These are phyloP conservation scores for Crematogaster levior DNA, from an alignment of 2,888 invertebrate species.

Conservation along the genomic window DNA sequence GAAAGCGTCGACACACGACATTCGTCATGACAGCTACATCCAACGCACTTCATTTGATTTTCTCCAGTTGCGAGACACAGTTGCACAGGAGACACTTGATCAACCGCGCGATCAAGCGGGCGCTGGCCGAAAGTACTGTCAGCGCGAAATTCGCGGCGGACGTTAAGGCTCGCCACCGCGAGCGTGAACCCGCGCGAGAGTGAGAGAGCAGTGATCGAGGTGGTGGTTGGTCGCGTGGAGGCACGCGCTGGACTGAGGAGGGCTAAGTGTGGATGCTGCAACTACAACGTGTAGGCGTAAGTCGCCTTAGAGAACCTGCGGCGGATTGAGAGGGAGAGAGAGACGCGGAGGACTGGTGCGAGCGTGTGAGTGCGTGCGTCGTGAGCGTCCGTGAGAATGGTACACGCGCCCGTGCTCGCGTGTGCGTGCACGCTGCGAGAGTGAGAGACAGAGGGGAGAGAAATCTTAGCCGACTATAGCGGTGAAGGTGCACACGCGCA, in stretches of 20 bases:
- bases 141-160: constrained; percentile 60
- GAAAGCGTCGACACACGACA: constrained; percentile 27
- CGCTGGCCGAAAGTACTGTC: constrained; percentile 67
- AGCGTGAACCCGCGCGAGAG: constrained; percentile 75
- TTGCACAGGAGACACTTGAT: constrained; percentile 19
- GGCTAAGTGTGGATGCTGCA: constrained; percentile 85
- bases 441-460: constrained; percentile 57
- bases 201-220: constrained; percentile 78
- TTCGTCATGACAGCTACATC: background rate
- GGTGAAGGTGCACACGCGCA: constrained; percentile 21
- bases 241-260: constrained; percentile 85
- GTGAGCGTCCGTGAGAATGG: background rate
- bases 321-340: constrained; percentile 68
- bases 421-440: constrained; percentile 26
- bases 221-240: constrained; percentile 86
- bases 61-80: background rate
- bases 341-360: constrained; percentile 55
- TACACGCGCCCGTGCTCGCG: constrained; percentile 23
- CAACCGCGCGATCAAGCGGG: constrained; percentile 43
- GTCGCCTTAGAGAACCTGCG: constrained; percentile 79
- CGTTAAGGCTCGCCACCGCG: constrained; percentile 61
- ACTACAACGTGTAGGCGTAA: constrained; percentile 84
- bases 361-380: constrained; percentile 53
- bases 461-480: constrained; percentile 54
- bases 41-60: constrained; percentile 29